phyloP scores from a whole-genome alignment of 2,113 vertebrate species.

The Macrotis lagotis region DNA sequence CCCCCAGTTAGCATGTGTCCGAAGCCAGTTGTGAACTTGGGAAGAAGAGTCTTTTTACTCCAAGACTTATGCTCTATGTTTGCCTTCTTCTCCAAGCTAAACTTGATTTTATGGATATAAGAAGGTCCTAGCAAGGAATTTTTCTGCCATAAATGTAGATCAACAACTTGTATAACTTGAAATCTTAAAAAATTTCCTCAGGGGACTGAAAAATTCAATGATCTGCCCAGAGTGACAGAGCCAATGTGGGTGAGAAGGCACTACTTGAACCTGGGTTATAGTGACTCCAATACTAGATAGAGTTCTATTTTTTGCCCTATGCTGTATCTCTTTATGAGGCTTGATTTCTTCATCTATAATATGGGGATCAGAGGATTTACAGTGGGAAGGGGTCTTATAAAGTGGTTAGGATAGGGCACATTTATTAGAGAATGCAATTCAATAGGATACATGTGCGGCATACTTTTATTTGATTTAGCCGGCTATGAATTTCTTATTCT shows the following conservation, averaged over 20 bases:
- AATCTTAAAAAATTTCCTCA: neutral
- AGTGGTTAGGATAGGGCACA: constrained; percentile 10
- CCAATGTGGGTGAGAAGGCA: neutral
- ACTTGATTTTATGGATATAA: neutral
- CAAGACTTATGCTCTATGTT: neutral
- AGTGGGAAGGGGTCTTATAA: neutral
- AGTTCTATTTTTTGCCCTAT: neutral
- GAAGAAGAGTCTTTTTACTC: neutral
- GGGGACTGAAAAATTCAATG: neutral
- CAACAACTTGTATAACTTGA: neutral
- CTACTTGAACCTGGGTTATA: neutral
- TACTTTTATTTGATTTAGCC: constrained; percentile 20
- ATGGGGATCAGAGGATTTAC: neutral
- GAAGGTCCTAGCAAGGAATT: neutral
- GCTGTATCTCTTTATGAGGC: neutral
- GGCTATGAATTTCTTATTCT: neutral
- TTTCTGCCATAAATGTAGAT: neutral
- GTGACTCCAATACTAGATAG: neutral
- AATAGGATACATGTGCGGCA: constrained; percentile 15
- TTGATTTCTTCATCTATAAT: neutral
- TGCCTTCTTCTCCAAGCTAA: neutral
- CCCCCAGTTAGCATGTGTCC: neutral
- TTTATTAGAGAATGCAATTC: constrained; percentile 15
- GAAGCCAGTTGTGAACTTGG: neutral
- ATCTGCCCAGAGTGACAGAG: neutral